These are phyloP conservation scores for Xerus inauris DNA, from an alignment of 2,113 vertebrate genomes.

Conservation along the genomic window DNA sequence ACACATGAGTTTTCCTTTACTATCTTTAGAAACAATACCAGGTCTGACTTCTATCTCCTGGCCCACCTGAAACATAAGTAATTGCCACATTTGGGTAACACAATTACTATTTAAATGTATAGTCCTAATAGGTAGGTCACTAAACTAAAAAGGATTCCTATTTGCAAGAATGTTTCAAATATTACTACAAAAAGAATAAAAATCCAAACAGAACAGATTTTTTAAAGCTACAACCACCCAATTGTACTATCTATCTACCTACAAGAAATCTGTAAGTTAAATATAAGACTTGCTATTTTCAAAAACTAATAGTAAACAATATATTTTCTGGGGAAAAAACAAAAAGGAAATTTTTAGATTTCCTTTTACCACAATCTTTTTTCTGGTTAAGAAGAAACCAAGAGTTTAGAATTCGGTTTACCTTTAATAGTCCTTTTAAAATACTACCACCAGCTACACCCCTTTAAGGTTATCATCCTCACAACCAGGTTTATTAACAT, in stretches of 20 bases:
- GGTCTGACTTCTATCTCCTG: constrained; percentile 95
- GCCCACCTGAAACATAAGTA: constrained; percentile 74
- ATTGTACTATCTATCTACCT: too few relatives aligned
- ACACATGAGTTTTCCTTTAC: constrained; percentile 96
- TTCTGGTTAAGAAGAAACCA: constrained; percentile 6
- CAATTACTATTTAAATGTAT: not conserved
- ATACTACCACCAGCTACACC: constrained; percentile 95
- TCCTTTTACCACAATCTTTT: not conserved
- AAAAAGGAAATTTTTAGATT: not conserved
- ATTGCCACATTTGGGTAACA: not conserved
- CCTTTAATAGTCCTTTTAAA: constrained; percentile 95
- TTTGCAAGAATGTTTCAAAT: not conserved
- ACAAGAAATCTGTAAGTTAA: constrained; percentile 78
- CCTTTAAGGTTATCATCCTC: constrained; percentile 94
- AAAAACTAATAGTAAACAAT: not conserved
- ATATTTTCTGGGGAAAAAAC: not conserved
- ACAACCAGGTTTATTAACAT: constrained; percentile 95
- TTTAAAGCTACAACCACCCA: not conserved
- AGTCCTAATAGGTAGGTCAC: not conserved
- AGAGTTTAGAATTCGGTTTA: constrained; percentile 63
- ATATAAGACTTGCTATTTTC: not conserved
- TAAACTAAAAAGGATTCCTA: not conserved
- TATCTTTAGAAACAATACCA: constrained; percentile 95
- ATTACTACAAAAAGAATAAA: not conserved
- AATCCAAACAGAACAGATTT: not conserved